A percentile compares a stretch with the other conserved stretches of the same genome.
Conservation (phyloP, 2,888 invertebrate species). For the Idaea biselata region DNA sequence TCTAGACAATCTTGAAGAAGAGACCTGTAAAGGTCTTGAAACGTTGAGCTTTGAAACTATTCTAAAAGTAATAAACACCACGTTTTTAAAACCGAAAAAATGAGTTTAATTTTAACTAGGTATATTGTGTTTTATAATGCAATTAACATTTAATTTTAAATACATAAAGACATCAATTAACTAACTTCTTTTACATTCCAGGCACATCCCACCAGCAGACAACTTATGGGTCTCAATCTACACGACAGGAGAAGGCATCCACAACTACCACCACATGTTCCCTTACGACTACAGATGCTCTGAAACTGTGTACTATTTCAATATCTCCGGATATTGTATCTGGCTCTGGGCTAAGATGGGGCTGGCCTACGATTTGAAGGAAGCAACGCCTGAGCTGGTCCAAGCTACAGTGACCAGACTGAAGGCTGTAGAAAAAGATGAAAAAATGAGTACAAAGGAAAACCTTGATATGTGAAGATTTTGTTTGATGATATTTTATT, state of each 20-base stretch:
- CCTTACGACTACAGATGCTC: background rate
- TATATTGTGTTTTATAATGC: too few relatives aligned
- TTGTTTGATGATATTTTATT: too few relatives aligned
- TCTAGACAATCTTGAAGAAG: too few relatives aligned
- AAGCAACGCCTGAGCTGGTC: slow-evolving; percentile 23
- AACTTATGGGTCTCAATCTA: background rate
- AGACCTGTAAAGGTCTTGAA: too few relatives aligned
- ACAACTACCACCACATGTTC: background rate
- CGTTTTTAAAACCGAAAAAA: too few relatives aligned
- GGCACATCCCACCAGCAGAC: background rate
- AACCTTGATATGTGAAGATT: too few relatives aligned
- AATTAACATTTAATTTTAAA: too few relatives aligned
- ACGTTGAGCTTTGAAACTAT: too few relatives aligned
- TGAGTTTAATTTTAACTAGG: too few relatives aligned
- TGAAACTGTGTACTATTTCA: background rate
- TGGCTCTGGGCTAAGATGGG: background rate
- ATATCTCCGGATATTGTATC: background rate
- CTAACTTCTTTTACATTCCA: background rate
- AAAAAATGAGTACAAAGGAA: too few relatives aligned
- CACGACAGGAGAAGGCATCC: background rate
- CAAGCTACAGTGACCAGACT: background rate
- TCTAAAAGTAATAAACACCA: too few relatives aligned
- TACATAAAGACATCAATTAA: too few relatives aligned
- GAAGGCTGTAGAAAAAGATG: slow-evolving; percentile 17
- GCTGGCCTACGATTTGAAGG: slow-evolving; percentile 19